phyloP scores from a whole-genome alignment of 2,797 vertebrate genomes.

The Apogon hyalosoma region DNA sequence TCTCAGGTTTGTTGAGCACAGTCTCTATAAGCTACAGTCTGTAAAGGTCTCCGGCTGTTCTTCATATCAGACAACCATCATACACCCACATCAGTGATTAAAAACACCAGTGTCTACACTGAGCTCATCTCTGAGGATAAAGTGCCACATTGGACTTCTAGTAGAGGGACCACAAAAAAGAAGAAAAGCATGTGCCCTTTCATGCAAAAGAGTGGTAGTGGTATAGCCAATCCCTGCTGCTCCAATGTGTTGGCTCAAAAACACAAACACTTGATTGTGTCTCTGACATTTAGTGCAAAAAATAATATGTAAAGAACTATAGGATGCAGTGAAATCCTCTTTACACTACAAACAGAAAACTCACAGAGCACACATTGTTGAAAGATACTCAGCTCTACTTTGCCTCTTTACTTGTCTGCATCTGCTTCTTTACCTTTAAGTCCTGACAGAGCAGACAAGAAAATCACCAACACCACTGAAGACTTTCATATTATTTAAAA shows the following conservation, averaged over 20 bases:
- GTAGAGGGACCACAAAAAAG: slow-evolving; percentile 52
- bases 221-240: slow-evolving; percentile 68
- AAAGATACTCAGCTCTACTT: slow-evolving; percentile 34
- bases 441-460: slow-evolving; percentile 22
- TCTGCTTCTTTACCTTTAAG: slow-evolving; percentile 16
- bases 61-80: slow-evolving; percentile 71
- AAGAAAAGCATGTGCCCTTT: slow-evolving; percentile 68
- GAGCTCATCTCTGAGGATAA: slow-evolving; percentile 69
- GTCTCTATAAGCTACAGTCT: slow-evolving; percentile 48
- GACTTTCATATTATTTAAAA: slow-evolving; percentile 49
- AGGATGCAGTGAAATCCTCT: slow-evolving; percentile 62
- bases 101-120: slow-evolving; percentile 46
- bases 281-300: slow-evolving; percentile 84
- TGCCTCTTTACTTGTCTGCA: slow-evolving; percentile 10
- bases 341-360: slow-evolving; percentile 54
- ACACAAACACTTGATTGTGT: slow-evolving; percentile 81
- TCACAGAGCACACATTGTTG: slow-evolving; percentile 34
- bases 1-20: slow-evolving; percentile 61
- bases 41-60: slow-evolving; percentile 74
- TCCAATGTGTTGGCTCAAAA: slow-evolving; percentile 64
- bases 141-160: slow-evolving; percentile 74
- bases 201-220: slow-evolving; percentile 71
- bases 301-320: slow-evolving; percentile 61
- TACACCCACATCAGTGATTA: slow-evolving; percentile 53
- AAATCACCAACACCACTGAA: slow-evolving; percentile 38